Conservation (phyloP, 2,797 vertebrate genomes). For the Anabas testudineus region DNA sequence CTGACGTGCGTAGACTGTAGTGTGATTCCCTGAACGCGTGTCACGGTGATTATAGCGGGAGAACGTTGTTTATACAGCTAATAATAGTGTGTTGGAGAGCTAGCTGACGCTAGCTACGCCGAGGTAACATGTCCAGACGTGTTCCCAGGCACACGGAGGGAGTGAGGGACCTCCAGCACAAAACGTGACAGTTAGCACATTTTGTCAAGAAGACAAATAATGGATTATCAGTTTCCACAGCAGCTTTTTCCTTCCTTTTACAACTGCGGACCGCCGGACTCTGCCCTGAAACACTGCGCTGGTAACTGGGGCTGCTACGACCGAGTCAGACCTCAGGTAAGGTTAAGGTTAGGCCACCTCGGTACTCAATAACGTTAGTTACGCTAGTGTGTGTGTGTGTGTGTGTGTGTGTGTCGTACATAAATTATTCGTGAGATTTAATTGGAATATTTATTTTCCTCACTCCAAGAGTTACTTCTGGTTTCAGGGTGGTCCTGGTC, state of each 20-base stretch:
- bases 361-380: not conserved
- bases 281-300: slow-evolving; percentile 1
- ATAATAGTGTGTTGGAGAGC: not conserved
- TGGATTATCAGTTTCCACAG: slow-evolving; percentile 76
- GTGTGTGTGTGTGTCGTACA: too few relatives aligned
- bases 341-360: not conserved
- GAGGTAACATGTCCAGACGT: slow-evolving; percentile 42
- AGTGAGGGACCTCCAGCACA: rapidly evolving
- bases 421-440: too few relatives aligned
- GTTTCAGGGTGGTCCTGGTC: slow-evolving; percentile 51
- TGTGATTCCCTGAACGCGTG: not conserved
- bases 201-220: not conserved
- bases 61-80: not conserved
- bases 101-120: slow-evolving; percentile 46
- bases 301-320: slow-evolving; percentile 75
- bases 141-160: not conserved
- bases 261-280: slow-evolving; percentile 65
- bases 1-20: rapidly evolving
- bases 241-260: slow-evolving; percentile 78
- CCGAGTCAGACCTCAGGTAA: slow-evolving; percentile 43
- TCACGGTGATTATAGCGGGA: not conserved
- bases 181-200: rapidly evolving
- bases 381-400: too few relatives aligned
- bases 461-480: not conserved
- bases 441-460: too few relatives aligned